Conservation (phyloP, 2,113 vertebrate species). For the Promerops cafer region DNA sequence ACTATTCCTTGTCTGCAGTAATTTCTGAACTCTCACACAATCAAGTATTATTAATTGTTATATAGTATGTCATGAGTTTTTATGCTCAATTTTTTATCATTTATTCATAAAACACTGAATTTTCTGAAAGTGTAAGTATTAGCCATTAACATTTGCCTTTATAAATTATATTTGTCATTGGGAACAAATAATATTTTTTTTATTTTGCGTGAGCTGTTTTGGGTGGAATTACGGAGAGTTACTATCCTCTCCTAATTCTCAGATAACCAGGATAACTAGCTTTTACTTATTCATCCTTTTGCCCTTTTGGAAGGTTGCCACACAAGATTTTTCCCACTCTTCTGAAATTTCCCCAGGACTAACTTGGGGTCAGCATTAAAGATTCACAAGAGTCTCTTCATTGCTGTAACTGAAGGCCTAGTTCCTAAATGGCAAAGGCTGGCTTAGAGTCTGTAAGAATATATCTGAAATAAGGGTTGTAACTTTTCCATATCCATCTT, state of each 20-base stretch:
- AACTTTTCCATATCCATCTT: not conserved
- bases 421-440: not conserved
- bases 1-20: not conserved
- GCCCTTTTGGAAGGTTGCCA: not conserved
- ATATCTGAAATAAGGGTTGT: not conserved
- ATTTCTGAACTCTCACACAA: not conserved
- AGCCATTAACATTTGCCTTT: not conserved
- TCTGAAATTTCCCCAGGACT: not conserved
- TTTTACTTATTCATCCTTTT: constrained; percentile 3
- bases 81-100: not conserved
- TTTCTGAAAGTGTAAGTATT: not conserved
- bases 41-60: not conserved
- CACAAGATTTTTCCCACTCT: not conserved
- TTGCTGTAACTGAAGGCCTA: not conserved
- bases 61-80: not conserved
- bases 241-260: not conserved
- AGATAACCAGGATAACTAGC: not conserved
- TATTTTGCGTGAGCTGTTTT: not conserved
- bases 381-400: not conserved
- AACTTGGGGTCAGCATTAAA: constrained; percentile 18
- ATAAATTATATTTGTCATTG: not conserved
- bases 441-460: not conserved
- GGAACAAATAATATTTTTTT: not conserved
- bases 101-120: not conserved
- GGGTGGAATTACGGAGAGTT: not conserved